A percentile compares a stretch with the other conserved stretches of the same genome.
Evolutionary conservation across 2,888 invertebrate species (phyloP).

Genomic region (Bombyx huttoni): DNA sequence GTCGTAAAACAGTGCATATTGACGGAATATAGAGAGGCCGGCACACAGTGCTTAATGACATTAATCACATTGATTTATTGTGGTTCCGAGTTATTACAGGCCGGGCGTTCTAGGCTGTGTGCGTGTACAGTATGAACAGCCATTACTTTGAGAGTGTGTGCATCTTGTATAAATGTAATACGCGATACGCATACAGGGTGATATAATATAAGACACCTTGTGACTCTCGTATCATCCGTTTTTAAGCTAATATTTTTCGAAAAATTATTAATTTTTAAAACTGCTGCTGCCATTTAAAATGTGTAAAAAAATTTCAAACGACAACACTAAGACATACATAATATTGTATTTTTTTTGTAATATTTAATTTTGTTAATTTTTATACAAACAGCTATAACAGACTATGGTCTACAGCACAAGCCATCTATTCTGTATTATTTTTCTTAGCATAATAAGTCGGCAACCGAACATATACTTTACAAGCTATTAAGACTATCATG

Average conservation of each 20-base stretch:
- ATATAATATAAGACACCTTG: slow-evolving; percentile 38
- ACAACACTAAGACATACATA: too few species aligned
- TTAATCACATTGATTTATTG: slow-evolving; percentile 74
- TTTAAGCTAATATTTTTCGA: neutral
- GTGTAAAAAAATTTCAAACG: too few species aligned
- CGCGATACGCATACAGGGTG: slow-evolving; percentile 43
- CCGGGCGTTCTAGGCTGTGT: slow-evolving; percentile 44
- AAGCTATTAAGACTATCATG: too few species aligned
- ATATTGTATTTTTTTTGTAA: too few species aligned
- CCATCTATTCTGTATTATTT: too few species aligned
- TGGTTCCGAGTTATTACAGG: slow-evolving; percentile 74
- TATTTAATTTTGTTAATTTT: too few species aligned
- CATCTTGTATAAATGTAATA: slow-evolving; percentile 62
- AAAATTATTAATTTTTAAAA: too few species aligned
- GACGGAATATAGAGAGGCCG: slow-evolving; percentile 73
- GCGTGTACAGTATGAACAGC: slow-evolving; percentile 33
- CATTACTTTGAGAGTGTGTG: slow-evolving; percentile 30
- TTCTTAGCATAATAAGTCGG: too few species aligned
- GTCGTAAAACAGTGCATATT: slow-evolving; percentile 74
- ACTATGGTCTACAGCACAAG: too few species aligned
- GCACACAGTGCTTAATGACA: slow-evolving; percentile 73
- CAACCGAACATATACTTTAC: too few species aligned
- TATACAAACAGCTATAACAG: too few species aligned
- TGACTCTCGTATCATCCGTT: slow-evolving; percentile 2
- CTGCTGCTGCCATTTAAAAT: too few species aligned